phyloP scores from a whole-genome alignment of 1,140 invertebrate genomes.

The Mizuhopecten yessoensis region DNA sequence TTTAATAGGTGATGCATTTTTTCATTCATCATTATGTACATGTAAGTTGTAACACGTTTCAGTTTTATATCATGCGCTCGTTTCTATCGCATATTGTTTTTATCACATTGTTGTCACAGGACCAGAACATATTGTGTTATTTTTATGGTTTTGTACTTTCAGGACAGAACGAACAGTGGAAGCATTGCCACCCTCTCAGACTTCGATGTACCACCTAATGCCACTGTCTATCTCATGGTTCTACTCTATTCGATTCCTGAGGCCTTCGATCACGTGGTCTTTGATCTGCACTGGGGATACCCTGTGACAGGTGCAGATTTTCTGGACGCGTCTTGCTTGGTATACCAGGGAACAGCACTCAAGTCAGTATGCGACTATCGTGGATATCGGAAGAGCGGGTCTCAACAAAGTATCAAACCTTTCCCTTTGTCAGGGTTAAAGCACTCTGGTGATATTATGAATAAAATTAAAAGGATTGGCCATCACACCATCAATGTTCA shows the following conservation, averaged over 20 bases:
- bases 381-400: neutral
- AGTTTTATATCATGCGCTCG: no score
- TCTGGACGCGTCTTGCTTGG: constrained; percentile 72
- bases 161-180: constrained; percentile 58
- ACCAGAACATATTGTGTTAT: no score
- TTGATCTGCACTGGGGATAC: constrained; percentile 74
- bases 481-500: constrained; percentile 70
- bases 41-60: no score
- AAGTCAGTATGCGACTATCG: constrained; percentile 52
- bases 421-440: neutral
- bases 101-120: no score
- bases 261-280: constrained; percentile 68
- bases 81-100: no score
- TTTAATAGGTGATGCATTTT: no score
- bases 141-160: no score
- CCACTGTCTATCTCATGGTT: constrained; percentile 68
- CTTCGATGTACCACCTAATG: constrained; percentile 64
- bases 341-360: constrained; percentile 53
- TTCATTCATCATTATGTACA: no score
- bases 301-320: constrained; percentile 66
- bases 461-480: constrained; percentile 59
- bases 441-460: constrained; percentile 73
- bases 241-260: constrained; percentile 70
- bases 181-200: constrained; percentile 55
- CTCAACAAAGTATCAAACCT: neutral